Conservation (phyloP, 2,888 invertebrate genomes). For the Spodoptera exigua region DNA sequence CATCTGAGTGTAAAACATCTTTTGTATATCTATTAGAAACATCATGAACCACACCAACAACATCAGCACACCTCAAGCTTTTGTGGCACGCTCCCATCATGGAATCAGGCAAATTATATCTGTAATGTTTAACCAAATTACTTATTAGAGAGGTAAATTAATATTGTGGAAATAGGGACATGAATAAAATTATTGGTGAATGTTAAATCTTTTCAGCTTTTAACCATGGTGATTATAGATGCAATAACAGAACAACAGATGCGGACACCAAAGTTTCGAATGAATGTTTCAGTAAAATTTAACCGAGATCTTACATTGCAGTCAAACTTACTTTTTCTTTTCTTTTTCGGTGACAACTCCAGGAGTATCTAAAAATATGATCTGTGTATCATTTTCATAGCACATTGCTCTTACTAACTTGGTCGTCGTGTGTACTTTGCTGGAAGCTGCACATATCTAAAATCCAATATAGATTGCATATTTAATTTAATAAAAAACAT, state of each 20-base stretch:
- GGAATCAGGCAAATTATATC: conserved; percentile 79
- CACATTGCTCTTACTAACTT: conserved; percentile 92
- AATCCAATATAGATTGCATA: conserved; percentile 34
- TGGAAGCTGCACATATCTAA: conserved; percentile 96
- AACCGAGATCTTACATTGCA: no score
- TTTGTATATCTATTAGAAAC: conserved; percentile 92
- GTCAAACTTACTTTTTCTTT: conserved; percentile 89
- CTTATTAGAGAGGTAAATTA: conserved; percentile 19
- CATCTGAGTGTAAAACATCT: conserved; percentile 91
- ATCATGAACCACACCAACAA: conserved; percentile 96
- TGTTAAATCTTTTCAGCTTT: no score
- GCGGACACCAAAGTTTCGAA: no score
- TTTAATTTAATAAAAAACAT: no score
- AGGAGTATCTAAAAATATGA: conserved; percentile 98
- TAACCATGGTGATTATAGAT: no score
- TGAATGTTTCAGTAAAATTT: no score
- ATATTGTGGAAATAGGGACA: neutral
- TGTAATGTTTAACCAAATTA: conserved; percentile 55
- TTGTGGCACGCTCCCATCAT: conserved; percentile 87
- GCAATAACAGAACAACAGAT: no score
- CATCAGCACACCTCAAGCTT: conserved; percentile 92
- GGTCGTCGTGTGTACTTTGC: conserved; percentile 97
- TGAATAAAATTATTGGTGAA: no score
- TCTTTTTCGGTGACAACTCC: conserved; percentile 94
- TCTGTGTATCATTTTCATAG: conserved; percentile 93